Percentiles rank a stretch among this genome's conserved stretches.
Conservation (phyloP, 1,140 invertebrate genomes). For the Pygmarrhopalites habei region DNA sequence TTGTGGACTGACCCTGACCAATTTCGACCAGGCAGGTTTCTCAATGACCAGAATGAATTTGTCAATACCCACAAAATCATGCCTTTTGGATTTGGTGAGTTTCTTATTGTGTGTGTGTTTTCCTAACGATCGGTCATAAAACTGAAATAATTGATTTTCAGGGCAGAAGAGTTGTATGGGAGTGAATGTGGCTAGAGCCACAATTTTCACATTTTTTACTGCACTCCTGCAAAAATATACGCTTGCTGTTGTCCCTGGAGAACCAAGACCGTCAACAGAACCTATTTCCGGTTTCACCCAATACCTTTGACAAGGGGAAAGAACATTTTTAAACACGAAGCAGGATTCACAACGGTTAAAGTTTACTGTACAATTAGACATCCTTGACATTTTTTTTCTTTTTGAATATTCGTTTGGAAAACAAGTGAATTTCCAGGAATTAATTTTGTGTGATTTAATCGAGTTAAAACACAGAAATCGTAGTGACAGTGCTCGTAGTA, state of each 20-base stretch:
- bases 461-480: too few relatives aligned
- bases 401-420: too few relatives aligned
- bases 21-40: slow-evolving; percentile 25
- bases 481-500: too few relatives aligned
- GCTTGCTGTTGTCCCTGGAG: neutral
- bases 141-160: slow-evolving; percentile 36
- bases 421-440: too few relatives aligned
- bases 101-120: neutral
- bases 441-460: too few relatives aligned
- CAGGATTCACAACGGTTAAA: too few relatives aligned
- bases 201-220: slow-evolving; percentile 4
- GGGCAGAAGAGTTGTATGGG: slow-evolving; percentile 78
- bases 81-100: slow-evolving; percentile 29
- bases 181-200: slow-evolving; percentile 55
- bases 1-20: slow-evolving; percentile 23
- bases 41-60: slow-evolving; percentile 19
- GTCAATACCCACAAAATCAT: slow-evolving; percentile 22
- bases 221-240: neutral
- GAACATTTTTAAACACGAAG: too few relatives aligned
- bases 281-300: neutral
- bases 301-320: too few relatives aligned
- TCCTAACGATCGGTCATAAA: neutral
- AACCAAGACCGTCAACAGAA: neutral
- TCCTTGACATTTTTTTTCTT: too few relatives aligned
- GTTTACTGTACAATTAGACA: too few relatives aligned